Evolutionary conservation across 2,113 vertebrate species (phyloP), one percentile per base, ranked within the genome.

Genomic region (Siniperca chuatsi): DNA sequence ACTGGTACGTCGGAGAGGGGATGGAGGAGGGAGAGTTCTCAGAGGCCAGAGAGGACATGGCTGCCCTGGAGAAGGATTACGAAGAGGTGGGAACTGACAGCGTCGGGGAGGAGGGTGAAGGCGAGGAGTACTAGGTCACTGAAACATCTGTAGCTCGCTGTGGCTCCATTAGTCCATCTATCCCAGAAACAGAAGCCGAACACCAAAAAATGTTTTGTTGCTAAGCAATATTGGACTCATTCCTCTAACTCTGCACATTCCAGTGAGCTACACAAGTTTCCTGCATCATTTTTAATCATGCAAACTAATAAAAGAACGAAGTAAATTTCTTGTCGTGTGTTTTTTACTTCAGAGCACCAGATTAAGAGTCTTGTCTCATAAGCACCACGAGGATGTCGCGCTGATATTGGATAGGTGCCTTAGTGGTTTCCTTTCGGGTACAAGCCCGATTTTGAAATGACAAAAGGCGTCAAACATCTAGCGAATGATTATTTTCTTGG

Each of bases 1-100:
- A 97, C 90, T 97, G 96, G 96, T 97, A 97, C 58, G 96, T 97
- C 12, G 96, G 97, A 6, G 96, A 97, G 91, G 96, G 96, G 23
- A 97, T 98, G 96, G 97, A 98, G 90, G 97, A 97, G 61, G 96
- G 96, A 0, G 96, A 97, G 91, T 97, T 97, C 94, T 97, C 96
- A 0, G 97, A 98, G 93, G 97, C 97, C 64, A 89, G 97, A 52
- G 97, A 97, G 84, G 96, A 97, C 90, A 90, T 97, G 95, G 96
- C 96, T 54, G 96, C 96, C 3, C 95, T 97, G 84, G 96, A 97
- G 89, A 97, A 97, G 77, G 96, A 97, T 91, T 97, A 97, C 13
- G 96, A 97, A 86, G 96, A 97, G 86, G 96, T 97, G 75, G 96
- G 96, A 46, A 92, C 94, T 82, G 96, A 46, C 65, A 68, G 66